Conservation (phyloP, 2,113 vertebrate species). For the Diadophis punctatus region DNA sequence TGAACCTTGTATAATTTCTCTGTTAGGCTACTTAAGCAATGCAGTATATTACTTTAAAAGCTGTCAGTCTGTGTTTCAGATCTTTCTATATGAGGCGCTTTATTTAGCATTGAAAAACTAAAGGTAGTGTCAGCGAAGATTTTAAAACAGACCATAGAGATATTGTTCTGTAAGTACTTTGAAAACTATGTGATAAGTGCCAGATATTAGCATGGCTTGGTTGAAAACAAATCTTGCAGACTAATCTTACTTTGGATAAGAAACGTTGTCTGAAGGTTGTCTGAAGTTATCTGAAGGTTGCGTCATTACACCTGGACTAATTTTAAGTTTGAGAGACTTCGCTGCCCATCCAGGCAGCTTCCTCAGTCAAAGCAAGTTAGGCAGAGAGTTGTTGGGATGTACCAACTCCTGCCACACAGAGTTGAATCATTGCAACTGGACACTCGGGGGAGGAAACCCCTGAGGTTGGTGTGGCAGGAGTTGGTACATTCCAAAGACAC, state of each 20-base stretch:
- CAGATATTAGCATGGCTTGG: neutral
- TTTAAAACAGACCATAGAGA: neutral
- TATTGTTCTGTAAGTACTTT: neutral
- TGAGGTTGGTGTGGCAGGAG: neutral
- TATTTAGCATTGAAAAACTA: neutral
- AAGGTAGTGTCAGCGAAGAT: neutral
- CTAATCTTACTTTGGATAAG: neutral
- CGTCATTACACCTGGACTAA: neutral
- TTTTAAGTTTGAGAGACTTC: neutral
- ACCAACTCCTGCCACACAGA: neutral
- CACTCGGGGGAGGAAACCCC: neutral
- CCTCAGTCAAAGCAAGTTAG: neutral
- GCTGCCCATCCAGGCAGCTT: neutral
- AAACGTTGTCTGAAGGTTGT: neutral
- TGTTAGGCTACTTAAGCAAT: neutral
- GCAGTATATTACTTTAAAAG: neutral
- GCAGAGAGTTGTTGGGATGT: neutral
- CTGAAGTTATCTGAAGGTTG: neutral
- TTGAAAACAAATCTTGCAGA: neutral
- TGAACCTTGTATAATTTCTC: neutral
- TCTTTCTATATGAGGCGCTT: neutral
- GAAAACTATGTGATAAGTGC: neutral
- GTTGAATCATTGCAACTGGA: neutral
- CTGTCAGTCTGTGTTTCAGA: neutral
- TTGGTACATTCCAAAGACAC: neutral